Conservation (phyloP, 2,888 invertebrate genomes). For the Spodoptera picta region DNA sequence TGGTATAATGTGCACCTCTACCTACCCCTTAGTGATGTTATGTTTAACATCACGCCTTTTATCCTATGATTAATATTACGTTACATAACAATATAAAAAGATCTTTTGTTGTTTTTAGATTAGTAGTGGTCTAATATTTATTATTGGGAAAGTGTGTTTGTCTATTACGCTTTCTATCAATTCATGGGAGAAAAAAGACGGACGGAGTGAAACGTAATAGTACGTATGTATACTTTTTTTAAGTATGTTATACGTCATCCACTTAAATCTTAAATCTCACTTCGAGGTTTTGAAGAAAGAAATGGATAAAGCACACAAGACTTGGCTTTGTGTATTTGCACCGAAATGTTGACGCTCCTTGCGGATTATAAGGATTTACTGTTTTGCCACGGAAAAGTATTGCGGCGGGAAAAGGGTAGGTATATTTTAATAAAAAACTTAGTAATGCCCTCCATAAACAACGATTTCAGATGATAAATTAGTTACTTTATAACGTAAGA, state of each 20-base stretch:
- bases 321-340: constrained; percentile 62
- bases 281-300: constrained; percentile 53
- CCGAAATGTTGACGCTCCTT: constrained; percentile 65
- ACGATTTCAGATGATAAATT: constrained; percentile 15
- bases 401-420: constrained; percentile 44
- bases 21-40: too few species aligned
- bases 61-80: too few species aligned
- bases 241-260: constrained; percentile 42
- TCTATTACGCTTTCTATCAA: too few species aligned
- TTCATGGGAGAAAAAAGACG: too few species aligned
- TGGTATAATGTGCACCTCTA: too few species aligned
- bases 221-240: constrained; percentile 36
- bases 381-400: constrained; percentile 57
- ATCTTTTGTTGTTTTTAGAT: too few species aligned
- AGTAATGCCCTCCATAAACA: constrained; percentile 18
- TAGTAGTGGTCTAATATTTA: too few species aligned
- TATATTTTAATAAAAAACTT: constrained; percentile 49
- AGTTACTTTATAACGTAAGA: constrained; percentile 4
- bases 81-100: too few species aligned
- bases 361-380: constrained; percentile 69
- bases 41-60: too few species aligned
- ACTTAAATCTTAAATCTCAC: constrained; percentile 43
- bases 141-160: too few species aligned
- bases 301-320: constrained; percentile 58
- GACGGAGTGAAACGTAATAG: too few species aligned